Conservation (phyloP, 1,140 invertebrate species). For the Stegodyphus dumicola region DNA sequence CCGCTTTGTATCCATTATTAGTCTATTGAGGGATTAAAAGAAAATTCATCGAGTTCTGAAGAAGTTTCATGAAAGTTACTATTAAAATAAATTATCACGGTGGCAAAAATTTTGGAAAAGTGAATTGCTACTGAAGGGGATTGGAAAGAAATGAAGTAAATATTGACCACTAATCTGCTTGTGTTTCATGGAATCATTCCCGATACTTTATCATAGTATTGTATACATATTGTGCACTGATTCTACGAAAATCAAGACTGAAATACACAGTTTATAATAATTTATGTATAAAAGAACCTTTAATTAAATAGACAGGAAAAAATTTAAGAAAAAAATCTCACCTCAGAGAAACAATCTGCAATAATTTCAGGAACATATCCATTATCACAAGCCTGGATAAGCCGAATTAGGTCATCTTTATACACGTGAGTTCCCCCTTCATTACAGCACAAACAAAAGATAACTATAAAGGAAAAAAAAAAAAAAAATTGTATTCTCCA, state of each 20-base stretch:
- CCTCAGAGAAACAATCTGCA: constrained; percentile 71
- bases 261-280: neutral
- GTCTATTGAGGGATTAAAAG: no score
- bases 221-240: no score
- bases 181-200: neutral
- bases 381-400: constrained; percentile 74
- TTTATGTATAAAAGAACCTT: neutral
- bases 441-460: constrained; percentile 87
- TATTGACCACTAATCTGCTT: no score
- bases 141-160: no score
- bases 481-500: no score
- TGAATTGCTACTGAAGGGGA: no score
- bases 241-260: neutral
- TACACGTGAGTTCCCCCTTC: constrained; percentile 80
- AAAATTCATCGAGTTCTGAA: no score
- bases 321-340: constrained; percentile 64
- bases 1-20: no score
- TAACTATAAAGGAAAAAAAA: constrained; percentile 71
- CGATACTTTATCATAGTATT: no score
- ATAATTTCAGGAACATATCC: constrained; percentile 70
- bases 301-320: neutral
- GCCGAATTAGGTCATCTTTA: constrained; percentile 79
- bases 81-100: no score
- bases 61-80: no score
- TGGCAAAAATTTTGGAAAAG: no score